Evolutionary conservation across 2,888 invertebrate species (phyloP).

Genomic region (Scaptomyza tumidula): DNA sequence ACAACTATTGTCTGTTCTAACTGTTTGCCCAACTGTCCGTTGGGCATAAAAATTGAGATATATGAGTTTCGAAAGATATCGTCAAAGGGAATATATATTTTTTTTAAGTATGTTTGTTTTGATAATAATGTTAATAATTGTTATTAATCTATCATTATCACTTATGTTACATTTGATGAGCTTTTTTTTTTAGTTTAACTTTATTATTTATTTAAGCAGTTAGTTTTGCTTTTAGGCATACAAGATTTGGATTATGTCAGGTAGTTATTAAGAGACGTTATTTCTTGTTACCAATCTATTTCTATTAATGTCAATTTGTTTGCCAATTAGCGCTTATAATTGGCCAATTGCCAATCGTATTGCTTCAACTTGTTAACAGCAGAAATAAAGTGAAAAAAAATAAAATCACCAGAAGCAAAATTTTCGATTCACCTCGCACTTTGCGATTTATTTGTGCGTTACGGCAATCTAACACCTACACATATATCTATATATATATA

Average conservation of each 20-base stretch:
- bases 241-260: neutral
- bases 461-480: constrained; percentile 50
- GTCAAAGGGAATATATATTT: no score
- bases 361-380: constrained; percentile 10
- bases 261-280: neutral
- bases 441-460: constrained; percentile 31
- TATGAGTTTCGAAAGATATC: constrained; percentile 9
- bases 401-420: constrained; percentile 14
- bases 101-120: no score
- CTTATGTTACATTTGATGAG: no score
- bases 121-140: no score
- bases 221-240: no score
- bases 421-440: constrained; percentile 9
- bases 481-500: constrained; percentile 1
- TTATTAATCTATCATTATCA: no score
- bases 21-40: constrained; percentile 18
- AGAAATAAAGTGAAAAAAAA: neutral
- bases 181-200: no score
- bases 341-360: constrained; percentile 14
- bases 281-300: neutral
- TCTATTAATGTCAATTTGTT: constrained; percentile 9
- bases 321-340: constrained; percentile 39
- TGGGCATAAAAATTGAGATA: constrained; percentile 11
- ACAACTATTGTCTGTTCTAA: neutral
- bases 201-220: neutral